Conservation (phyloP, 2,113 vertebrate genomes). For the Oryzias javanicus region DNA sequence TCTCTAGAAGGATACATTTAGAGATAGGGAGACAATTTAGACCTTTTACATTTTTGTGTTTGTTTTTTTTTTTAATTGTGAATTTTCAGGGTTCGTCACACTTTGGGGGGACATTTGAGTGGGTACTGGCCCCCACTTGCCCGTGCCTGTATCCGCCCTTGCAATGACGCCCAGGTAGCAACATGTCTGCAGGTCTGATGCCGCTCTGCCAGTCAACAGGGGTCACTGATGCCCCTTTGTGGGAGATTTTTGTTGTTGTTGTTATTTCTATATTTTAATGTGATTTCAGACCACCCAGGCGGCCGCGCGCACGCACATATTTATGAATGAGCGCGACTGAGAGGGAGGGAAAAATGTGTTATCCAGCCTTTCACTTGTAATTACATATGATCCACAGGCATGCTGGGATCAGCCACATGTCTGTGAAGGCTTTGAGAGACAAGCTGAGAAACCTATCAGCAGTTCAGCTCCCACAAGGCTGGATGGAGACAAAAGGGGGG, state of each 20-base stretch:
- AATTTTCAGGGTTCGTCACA: no score
- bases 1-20: no score
- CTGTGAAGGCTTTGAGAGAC: slow-evolving; percentile 13
- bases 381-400: not conserved
- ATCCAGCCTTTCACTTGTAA: not conserved
- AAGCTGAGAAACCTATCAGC: slow-evolving; percentile 17
- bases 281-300: slow-evolving; percentile 4
- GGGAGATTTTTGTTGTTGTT: not conserved
- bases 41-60: no score
- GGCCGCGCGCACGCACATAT: not conserved
- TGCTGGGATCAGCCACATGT: not conserved
- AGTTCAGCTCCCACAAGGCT: slow-evolving; percentile 2
- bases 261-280: not conserved
- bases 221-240: slow-evolving; percentile 41
- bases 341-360: not conserved
- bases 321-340: not conserved
- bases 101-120: no score
- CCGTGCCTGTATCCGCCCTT: slow-evolving; percentile 30
- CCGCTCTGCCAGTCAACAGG: slow-evolving; percentile 44
- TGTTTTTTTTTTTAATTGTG: no score
- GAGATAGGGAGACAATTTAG: no score
- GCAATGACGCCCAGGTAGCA: slow-evolving; percentile 72
- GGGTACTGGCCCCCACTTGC: no score
- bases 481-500: slow-evolving; percentile 46
- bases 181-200: slow-evolving; percentile 67